Evolutionary conservation across 1,140 invertebrate species (phyloP), one percentile per base, ranked within the genome.

Genomic region (Drosophila pseudoobscura): DNA sequence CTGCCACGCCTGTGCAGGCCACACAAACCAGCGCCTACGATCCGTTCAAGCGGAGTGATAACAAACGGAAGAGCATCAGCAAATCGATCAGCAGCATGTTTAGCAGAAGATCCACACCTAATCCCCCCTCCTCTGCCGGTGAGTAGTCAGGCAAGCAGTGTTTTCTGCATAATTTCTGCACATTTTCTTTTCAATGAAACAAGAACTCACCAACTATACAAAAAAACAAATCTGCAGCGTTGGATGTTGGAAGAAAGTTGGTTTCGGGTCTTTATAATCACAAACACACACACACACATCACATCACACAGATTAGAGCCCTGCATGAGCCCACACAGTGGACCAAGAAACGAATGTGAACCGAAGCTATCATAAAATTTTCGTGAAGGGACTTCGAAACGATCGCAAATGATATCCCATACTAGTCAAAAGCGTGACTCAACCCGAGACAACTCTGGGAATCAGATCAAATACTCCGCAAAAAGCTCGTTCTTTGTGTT

Each of bases 41-140:
- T 82, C 92, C 93, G 0, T 93, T 94, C 63, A 92, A 92, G 66
- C 91, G 94, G 47, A 93, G 93, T 11, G 95, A 96, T 74, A 92
- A 93, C 17, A 96, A 96, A 92, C 92, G 95, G 39, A 93, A 93
- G 68, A 96, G 95, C 88, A 92, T 96, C 17, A 95, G 95, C 6
- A 94, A 94, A 6, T 95, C 95, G 17, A 91, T 96, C 45, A 94
- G 94, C 5, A 95, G 94, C 89, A 95, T 97, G 92, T 96, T 97
- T 72, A 93, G 92, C 73, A 93, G 95, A 1, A 91, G 80, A 65
- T 61, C 88, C 0, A 59, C 56, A 22, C 55, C n/a, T 26, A 74
- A 17, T 31, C 75, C 13, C 3, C 59, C 47, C n/a, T 50, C 35
- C 24, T 46, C 60, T 13, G 46, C 43, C 52, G 56, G 82, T 75